Evolutionary conservation across 1,140 invertebrate species (phyloP).

Genomic region (Rhagoletis zephyria): DNA sequence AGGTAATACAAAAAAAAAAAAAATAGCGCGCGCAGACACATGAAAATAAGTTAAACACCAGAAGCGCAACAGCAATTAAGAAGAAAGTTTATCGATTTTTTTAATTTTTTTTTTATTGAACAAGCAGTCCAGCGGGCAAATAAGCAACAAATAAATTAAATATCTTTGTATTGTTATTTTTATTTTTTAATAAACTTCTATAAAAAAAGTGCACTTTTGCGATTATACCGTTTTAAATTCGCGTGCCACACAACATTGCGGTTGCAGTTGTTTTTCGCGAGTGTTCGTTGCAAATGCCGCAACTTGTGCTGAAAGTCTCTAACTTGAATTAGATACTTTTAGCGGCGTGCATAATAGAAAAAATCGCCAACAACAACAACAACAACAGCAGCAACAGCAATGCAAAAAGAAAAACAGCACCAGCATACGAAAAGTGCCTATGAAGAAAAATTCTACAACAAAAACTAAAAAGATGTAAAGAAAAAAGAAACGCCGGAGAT

Average conservation of each 20-base stretch:
- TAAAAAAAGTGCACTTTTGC: slow-evolving; percentile 59
- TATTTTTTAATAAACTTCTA: neutral
- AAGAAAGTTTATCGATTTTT: no score
- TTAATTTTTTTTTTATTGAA: neutral
- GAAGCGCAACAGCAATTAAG: neutral
- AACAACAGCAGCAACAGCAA: slow-evolving; percentile 42
- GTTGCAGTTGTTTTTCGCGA: slow-evolving; percentile 73
- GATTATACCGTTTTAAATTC: slow-evolving; percentile 64
- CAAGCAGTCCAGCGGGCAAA: neutral
- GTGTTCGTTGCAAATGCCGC: slow-evolving; percentile 73
- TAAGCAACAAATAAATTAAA: neutral
- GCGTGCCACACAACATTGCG: slow-evolving; percentile 72
- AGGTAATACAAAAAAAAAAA: neutral
- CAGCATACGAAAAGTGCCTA: slow-evolving; percentile 34
- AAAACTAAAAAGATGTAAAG: neutral
- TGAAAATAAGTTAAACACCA: neutral
- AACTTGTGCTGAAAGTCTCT: slow-evolving; percentile 71
- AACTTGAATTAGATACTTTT: slow-evolving; percentile 55
- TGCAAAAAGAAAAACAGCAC: slow-evolving; percentile 13
- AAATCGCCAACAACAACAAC: slow-evolving; percentile 58
- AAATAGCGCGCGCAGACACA: neutral
- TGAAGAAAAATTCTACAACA: slow-evolving; percentile 48
- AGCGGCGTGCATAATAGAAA: slow-evolving; percentile 49
- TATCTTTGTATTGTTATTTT: slow-evolving; percentile 19
- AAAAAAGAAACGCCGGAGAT: slow-evolving; percentile 51